Base-by-base conservation (phyloP, 2,888 invertebrate genomes). In the Andrena fulva region DNA sequence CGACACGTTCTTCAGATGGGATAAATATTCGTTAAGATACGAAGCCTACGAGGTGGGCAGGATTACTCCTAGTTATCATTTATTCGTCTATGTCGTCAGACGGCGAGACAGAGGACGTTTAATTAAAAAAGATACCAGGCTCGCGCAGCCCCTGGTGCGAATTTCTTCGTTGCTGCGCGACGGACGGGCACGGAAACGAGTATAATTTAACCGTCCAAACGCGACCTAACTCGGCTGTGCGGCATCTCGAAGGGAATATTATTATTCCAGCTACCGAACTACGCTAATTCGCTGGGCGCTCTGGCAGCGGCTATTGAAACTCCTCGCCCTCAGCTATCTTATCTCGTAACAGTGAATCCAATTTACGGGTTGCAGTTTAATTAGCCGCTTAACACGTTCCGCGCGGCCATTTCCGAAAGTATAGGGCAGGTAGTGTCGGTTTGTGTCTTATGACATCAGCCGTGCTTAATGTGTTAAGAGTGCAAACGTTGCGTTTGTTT, bases 31-130 rank as follows among this genome's bases (percentile, higher is more conserved):
- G 73, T 85, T 50, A 63, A 50, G 66, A 31, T 73, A 50, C 50
- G 62, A 29, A 2, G 62, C 20, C 52, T 54, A 72, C 72, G 56
- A 78, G 67, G 62, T 42, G 48, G 67, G 0, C 68, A 56, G 54
- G 82, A 86, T 86, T 86, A 86, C 79, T 74, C 77, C 80, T 70
- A 63, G 70, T 80, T 83, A 87, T 87, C 83, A 82, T 87, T 87
- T 87, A 87, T 87, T 87, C 87, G 84, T 80, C 76, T 79, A 50
- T 74, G 78, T 81, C 79, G 75, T 85, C 72, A 54, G 67, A 48
- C 73, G 77, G 56, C 31, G 56, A 74, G 67, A 54, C 63, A 20
- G 76, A 72, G 70, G 79, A 73, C 56, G 81, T 78, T 85, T 87
- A 84, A 87, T 87, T 87, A 87, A 87, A 87, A 87, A 84, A 81